Evolutionary conservation across 2,113 vertebrate species (phyloP).

Genomic region (Petromus typicus): DNA sequence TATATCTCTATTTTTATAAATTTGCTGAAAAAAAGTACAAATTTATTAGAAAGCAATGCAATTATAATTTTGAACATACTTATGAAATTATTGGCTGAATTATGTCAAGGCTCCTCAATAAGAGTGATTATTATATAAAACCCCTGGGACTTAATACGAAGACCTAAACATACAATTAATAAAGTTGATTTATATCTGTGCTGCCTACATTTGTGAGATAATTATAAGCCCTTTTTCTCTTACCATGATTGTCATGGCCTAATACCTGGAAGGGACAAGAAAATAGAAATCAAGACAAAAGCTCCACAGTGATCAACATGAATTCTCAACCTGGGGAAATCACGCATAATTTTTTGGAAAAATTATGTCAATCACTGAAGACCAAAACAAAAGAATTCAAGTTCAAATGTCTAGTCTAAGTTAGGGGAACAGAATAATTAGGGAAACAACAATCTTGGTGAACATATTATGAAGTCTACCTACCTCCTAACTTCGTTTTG

Average conservation of each 20-base stretch:
- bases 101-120: background rate
- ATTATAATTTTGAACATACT: background rate
- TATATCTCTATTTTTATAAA: background rate
- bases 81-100: background rate
- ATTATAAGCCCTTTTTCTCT: background rate
- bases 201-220: background rate
- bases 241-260: background rate
- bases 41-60: background rate
- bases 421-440: background rate
- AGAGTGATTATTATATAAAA: constrained; percentile 15
- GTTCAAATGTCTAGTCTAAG: background rate
- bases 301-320: background rate
- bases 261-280: background rate
- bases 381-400: background rate
- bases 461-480: background rate
- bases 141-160: constrained; percentile 37
- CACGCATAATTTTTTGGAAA: background rate
- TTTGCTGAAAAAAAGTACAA: background rate
- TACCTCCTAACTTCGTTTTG: background rate
- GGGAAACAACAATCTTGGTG: background rate
- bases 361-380: background rate
- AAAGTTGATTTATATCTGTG: background rate
- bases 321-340: background rate
- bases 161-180: background rate
- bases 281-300: background rate